Conservation (phyloP, 2,888 invertebrate species). For the Pristionchus japonicus region DNA sequence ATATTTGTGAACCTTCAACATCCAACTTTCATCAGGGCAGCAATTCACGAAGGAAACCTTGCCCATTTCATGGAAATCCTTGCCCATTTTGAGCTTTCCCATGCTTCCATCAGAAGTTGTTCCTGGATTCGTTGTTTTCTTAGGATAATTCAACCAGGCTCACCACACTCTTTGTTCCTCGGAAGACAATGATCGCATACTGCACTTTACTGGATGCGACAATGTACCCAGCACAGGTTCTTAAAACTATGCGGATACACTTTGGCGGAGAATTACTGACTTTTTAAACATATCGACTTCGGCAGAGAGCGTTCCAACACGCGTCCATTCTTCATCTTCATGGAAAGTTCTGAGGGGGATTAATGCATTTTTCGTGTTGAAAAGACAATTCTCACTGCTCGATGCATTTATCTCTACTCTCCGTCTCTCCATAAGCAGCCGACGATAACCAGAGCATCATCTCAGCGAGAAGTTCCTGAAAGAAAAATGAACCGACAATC, state of each 20-base stretch:
- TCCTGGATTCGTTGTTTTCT: constrained; percentile 44
- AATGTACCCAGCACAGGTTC: constrained; percentile 54
- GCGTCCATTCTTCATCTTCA: background rate
- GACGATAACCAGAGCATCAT: background rate
- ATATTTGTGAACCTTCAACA: constrained; percentile 64
- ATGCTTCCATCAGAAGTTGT: constrained; percentile 68
- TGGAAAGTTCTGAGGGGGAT: background rate
- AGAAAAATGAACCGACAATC: too few species aligned
- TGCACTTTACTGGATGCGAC: constrained; percentile 50
- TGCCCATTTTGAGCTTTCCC: constrained; percentile 58
- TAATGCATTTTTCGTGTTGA: too few species aligned
- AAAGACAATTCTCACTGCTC: too few species aligned
- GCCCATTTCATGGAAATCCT: constrained; percentile 67
- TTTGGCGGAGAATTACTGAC: background rate
- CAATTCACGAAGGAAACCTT: constrained; percentile 47
- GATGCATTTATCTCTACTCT: background rate
- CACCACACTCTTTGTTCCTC: constrained; percentile 56
- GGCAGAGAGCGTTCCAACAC: background rate
- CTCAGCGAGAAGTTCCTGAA: background rate
- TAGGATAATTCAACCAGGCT: too few species aligned
- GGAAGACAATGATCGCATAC: constrained; percentile 58
- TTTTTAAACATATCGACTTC: background rate
- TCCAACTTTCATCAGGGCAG: too few species aligned
- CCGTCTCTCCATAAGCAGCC: background rate
- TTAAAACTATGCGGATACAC: background rate